Base-by-base conservation (phyloP, 2,888 invertebrate genomes). In the Drepanosiphum platanoidis region DNA sequence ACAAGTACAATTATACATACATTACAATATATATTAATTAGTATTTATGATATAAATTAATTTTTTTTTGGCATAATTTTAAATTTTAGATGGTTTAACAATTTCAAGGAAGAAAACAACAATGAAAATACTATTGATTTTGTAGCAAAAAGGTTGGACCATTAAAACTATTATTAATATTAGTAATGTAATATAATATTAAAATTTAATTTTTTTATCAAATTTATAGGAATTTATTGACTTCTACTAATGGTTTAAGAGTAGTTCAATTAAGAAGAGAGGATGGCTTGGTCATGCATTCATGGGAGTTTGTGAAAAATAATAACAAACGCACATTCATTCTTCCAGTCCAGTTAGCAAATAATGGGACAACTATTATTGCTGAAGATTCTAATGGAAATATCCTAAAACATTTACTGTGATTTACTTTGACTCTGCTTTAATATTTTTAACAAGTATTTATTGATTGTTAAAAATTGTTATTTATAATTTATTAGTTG, bases 331-430 rank as follows among this genome's bases (percentile, higher is more conserved):
- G 88, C 39, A 87, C 88, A 79, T 88, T 88, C 64, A 78, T 89
- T 32, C 87, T 88, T 36, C 88, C 88, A 3, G 87, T 88, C 32
- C 88, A 87, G 34, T 80, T 86, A 36, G 88, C 74, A 87, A 87
- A 86, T 70, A 87, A 88, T 36, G 88, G 90, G 8, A 89, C 92
- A 83, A 92, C 92, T 72, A 91, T 94, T 88, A 91, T 94, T 83
- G 93, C 93, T 68, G 93, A 93, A 90, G 94, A 94, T 88, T 92
- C 93, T 87, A 89, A 91, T 87, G 94, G 94, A 88, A 93, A 93
- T 89, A 92, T 94, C 87, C 90, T 94, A 86, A 94, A 93, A 64
- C 74, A 86, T 52, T 84, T 52, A 36, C 74, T 84, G 30, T 84
- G 66, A 84, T 64, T 81, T 58, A 39, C 4, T 36, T 75, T 75